These are phyloP conservation scores for Gisinianus flammeolus DNA, from an alignment of 2,888 invertebrate species.

Conservation along the genomic window DNA sequence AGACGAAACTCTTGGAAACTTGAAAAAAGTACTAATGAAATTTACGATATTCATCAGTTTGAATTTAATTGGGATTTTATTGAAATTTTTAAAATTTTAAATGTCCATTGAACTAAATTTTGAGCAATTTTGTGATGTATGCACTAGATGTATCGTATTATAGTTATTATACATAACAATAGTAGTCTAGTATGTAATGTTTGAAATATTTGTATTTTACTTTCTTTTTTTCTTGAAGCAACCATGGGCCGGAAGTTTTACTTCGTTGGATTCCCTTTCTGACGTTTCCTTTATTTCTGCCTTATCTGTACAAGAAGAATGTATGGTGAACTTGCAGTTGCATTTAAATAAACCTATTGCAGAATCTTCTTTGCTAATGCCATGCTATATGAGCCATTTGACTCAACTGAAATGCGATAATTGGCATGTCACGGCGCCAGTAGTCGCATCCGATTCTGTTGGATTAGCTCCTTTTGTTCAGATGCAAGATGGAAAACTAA, in stretches of 20 bases:
- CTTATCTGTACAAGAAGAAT: slow-evolving; percentile 90
- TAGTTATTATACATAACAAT: neutral
- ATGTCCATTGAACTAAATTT: neutral
- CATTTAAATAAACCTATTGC: slow-evolving; percentile 91
- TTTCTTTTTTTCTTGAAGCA: slow-evolving; percentile 4
- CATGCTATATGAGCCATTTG: slow-evolving; percentile 89
- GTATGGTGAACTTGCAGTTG: slow-evolving; percentile 89
- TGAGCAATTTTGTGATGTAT: neutral
- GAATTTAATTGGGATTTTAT: neutral
- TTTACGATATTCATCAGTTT: neutral
- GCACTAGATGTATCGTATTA: slow-evolving; percentile 1
- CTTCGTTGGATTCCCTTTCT: slow-evolving; percentile 58
- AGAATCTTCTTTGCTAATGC: slow-evolving; percentile 92
- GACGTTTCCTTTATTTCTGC: slow-evolving; percentile 73
- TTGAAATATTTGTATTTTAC: neutral
- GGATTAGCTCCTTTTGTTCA: slow-evolving; percentile 57
- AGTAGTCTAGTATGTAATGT: neutral
- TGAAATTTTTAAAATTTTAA: neutral
- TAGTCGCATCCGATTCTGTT: slow-evolving; percentile 54
- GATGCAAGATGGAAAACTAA: slow-evolving; percentile 55
- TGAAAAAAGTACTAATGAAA: slow-evolving; percentile 25
- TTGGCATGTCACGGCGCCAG: slow-evolving; percentile 57
- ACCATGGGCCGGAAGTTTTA: slow-evolving; percentile 53
- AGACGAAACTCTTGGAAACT: slow-evolving; percentile 30
- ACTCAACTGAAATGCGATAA: slow-evolving; percentile 68